Evolutionary conservation across 2,888 invertebrate species (phyloP).

Genomic region (Brassicogethes aeneus): DNA sequence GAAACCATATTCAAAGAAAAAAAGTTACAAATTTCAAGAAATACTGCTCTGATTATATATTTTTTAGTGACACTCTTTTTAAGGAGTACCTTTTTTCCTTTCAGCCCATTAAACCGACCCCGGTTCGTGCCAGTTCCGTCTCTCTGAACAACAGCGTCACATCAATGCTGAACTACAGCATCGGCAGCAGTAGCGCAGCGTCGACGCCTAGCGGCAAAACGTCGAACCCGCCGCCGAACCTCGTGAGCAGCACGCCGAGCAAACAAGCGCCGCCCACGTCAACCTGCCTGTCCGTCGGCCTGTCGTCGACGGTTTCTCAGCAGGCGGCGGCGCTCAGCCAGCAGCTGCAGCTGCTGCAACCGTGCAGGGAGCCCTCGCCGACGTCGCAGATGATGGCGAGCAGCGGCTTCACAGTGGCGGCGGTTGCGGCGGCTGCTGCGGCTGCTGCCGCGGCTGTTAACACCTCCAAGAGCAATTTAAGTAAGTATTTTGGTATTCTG

Average conservation of each 20-base stretch:
- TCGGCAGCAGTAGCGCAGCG: slow-evolving; percentile 37
- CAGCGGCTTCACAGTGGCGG: background rate
- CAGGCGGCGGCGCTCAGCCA: slow-evolving; percentile 20
- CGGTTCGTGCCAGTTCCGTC: slow-evolving; percentile 58
- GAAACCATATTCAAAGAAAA: too few relatives aligned
- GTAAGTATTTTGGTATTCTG: slow-evolving; percentile 13
- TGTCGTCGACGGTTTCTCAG: slow-evolving; percentile 38
- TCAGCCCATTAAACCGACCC: slow-evolving; percentile 80
- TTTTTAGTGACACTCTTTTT: slow-evolving; percentile 4
- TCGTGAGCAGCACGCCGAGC: slow-evolving; percentile 38
- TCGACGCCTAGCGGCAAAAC: slow-evolving; percentile 35
- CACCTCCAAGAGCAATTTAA: slow-evolving; percentile 10
- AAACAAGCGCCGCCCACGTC: slow-evolving; percentile 34
- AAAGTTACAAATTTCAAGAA: too few relatives aligned
- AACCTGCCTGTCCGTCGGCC: too few relatives aligned
- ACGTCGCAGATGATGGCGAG: slow-evolving; percentile 27
- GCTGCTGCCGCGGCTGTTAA: background rate
- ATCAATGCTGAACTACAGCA: slow-evolving; percentile 41
- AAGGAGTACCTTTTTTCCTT: slow-evolving; percentile 29
- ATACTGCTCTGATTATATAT: slow-evolving; percentile 17
- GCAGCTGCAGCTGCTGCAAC: background rate
- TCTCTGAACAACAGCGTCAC: slow-evolving; percentile 43
- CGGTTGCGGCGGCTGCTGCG: slow-evolving; percentile 3
- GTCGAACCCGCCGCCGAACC: slow-evolving; percentile 15
- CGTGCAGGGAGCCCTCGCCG: slow-evolving; percentile 10